Base-by-base conservation (phyloP, 2,888 invertebrate species). In the Drosophila fulvimacula region DNA sequence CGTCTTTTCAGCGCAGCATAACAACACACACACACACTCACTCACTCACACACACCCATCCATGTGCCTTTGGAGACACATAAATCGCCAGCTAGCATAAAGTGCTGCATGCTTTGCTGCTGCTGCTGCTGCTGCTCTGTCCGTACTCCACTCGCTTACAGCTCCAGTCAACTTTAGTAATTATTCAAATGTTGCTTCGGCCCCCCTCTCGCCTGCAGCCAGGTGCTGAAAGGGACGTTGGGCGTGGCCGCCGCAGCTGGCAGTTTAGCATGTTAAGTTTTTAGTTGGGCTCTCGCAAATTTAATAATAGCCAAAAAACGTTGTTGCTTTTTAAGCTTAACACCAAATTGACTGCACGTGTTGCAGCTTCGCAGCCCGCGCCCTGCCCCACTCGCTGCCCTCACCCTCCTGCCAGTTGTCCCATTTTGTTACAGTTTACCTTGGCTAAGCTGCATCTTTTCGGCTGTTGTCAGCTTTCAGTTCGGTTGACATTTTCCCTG, bases 281-380 rank as follows among this genome's bases (percentile, higher is more conserved):
- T 52, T 6, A 51, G 57, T 56, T 60, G 62, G 36, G 27, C 59
- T 52, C 71, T 56, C 60, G 60, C 73, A 79, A 82, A 82, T 86
- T 82, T 77, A 83, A 83, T 82, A 86, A 86, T 79, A 77, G 76
- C 64, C 67, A 65, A 79, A 83, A 81, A 66, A 6, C 27, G 63
- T 65, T 79, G 42, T 21, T 39, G 38, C n/a, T 60, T 2, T 49
- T 60, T 61, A 41, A 34, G 13, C n/a, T 76, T 76, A 67, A 78
- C 71, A 70, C 52, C 58, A 68, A 81, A 83, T 79, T 74, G 65
- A 69, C 76, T 56, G 69, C 63, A 78, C 81, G 79, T 56, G 68
- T 51, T 59, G 56, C n/a, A 30, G 52, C 36, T 24, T 11, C 36
- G n/a, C 27, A 24, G 51, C 24, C 15, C 19, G 5, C 2, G 3